phyloP scores from a whole-genome alignment of 2,113 vertebrate species.

The Campylomormyrus tamandua region DNA sequence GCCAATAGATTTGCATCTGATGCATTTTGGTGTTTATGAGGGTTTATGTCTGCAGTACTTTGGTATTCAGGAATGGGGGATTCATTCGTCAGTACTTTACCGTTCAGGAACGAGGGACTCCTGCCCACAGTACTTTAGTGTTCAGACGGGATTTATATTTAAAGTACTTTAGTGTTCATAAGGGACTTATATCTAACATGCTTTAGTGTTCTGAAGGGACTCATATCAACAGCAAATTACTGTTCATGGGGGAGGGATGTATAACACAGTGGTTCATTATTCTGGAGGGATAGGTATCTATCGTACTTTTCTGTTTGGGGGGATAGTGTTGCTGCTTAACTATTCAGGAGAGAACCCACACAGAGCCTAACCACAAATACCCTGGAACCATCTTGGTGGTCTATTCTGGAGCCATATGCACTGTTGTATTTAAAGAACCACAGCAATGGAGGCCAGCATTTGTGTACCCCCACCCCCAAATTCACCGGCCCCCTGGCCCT shows the following conservation, averaged over 20 bases:
- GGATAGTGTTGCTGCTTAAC: neutral
- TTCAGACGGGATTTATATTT: neutral
- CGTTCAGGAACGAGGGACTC: neutral
- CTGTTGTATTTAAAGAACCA: neutral
- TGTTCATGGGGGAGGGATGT: neutral
- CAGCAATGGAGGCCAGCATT: conserved; percentile 1
- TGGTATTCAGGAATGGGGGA: neutral
- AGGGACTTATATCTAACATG: neutral
- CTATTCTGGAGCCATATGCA: neutral
- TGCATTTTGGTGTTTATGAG: neutral
- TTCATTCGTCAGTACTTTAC: neutral
- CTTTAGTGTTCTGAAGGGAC: neutral
- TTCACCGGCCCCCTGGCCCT: neutral
- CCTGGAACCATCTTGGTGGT: neutral
- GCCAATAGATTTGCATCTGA: neutral
- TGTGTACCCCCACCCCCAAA: neutral
- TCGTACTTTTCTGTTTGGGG: neutral
- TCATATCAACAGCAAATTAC: neutral
- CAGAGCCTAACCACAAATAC: neutral
- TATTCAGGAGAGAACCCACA: neutral
- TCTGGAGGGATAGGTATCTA: neutral
- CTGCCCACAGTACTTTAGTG: neutral
- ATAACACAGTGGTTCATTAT: neutral
- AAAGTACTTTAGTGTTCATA: neutral
- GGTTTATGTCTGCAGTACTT: neutral